Conservation (phyloP, 2,888 invertebrate species). For the Stenchaetothrips biformis region DNA sequence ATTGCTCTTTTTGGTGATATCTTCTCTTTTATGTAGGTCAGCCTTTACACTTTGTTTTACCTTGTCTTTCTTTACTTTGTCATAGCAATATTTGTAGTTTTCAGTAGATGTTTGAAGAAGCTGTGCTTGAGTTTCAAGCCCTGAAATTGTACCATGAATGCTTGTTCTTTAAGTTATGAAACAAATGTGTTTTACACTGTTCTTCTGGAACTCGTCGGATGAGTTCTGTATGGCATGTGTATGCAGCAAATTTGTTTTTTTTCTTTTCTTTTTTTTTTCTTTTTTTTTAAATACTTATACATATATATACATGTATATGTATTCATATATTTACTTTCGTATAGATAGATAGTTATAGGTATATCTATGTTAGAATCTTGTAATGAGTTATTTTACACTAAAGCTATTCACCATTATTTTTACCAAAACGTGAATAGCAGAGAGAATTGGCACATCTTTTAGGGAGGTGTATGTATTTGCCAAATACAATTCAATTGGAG, state of each 20-base stretch:
- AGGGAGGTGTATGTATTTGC: constrained; percentile 3
- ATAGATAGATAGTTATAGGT: constrained; percentile 8
- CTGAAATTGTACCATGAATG: not conserved
- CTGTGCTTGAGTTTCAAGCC: no score
- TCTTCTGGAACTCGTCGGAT: not conserved
- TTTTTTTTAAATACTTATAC: constrained; percentile 26
- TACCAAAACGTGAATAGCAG: constrained; percentile 29
- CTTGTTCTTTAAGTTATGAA: not conserved
- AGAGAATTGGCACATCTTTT: constrained; percentile 4
- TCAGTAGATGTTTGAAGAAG: no score
- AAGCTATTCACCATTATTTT: constrained; percentile 21
- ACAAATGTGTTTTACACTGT: not conserved
- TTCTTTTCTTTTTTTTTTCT: not conserved
- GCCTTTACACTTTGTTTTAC: not conserved
- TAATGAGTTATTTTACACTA: constrained; percentile 14
- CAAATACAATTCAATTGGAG: constrained; percentile 17
- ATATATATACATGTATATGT: constrained; percentile 25
- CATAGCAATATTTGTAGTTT: not conserved
- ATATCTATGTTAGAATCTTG: constrained; percentile 22
- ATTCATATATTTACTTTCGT: constrained; percentile 13
- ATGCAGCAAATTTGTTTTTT: not conserved
- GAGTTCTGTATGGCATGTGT: constrained; percentile 1
- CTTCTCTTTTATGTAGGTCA: not conserved
- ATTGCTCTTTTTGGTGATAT: not conserved
- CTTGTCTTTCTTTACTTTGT: not conserved